Base-by-base conservation (phyloP, 2,888 invertebrate species). In the Tetramorium bicarinatum region DNA sequence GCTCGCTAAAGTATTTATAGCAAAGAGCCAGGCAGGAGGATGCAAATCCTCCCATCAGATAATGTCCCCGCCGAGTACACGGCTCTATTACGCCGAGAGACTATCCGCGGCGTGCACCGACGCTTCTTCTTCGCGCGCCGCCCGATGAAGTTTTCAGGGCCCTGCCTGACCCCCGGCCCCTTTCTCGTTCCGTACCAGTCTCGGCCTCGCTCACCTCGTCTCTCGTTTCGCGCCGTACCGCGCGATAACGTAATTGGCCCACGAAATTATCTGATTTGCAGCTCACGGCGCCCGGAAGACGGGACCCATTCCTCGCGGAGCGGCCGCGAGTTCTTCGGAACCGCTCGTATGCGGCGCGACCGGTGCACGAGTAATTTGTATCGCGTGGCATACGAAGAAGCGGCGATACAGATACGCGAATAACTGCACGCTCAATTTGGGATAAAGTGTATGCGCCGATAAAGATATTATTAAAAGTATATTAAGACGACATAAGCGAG, bases 41-140 rank as follows among this genome's bases (percentile, higher is more conserved):
- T 90, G 91, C 89, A 89, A 92, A 93, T 92, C 90, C 86, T 91
- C 90, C 72, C 88, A 92, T 93, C 92, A 87, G 93, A 93, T 93
- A 92, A 91, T 88, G 84, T 85, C 86, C 85, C 82, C 81, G 79
- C 75, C 83, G 75, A 83, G 88, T 85, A 87, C 87, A 92, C 89
- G 84, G 86, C 91, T 92, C 91, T 92, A 92, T 93, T 92, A 92
- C 92, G 87, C 64, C 80, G 79, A 84, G 79, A 84, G 82, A 84
- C 79, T 89, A 91, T 92, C 89, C 87, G 38, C 74, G 47, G 66
- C 67, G 85, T 86, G 87, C 8, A 52, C 79, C 81, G 77, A 76
- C 79, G 52, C 8, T 81, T 87, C 85, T 85, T 82, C 69, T 85
- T 82, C 66, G 4, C 44, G 29, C 34, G 34, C 34, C 1, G 21